Evolutionary conservation across 2,797 vertebrate species (phyloP).

Genomic region (Onychomys torridus): DNA sequence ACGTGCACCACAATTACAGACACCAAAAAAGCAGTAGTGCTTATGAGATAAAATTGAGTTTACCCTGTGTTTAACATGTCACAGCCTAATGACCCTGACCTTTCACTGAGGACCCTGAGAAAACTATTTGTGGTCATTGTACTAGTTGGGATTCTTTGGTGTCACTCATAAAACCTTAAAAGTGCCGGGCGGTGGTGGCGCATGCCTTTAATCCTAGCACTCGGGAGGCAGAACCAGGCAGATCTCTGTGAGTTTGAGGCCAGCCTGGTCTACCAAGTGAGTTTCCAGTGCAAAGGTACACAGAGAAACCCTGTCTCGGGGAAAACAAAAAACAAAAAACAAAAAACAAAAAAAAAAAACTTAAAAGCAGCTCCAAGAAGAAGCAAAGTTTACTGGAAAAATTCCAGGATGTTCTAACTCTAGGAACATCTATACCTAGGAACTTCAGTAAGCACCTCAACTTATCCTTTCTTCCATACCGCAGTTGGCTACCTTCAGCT

Average conservation of each 20-base stretch:
- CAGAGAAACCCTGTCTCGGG: too few species aligned
- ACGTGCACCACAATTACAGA: background rate
- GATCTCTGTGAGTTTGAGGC: too few species aligned
- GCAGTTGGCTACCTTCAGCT: background rate
- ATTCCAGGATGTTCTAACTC: background rate
- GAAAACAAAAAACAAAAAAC: too few species aligned
- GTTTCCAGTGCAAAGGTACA: too few species aligned
- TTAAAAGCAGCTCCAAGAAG: background rate
- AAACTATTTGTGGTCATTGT: background rate
- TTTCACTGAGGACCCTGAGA: background rate
- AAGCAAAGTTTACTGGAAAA: background rate
- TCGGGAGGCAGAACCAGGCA: too few species aligned
- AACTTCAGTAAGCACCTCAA: background rate
- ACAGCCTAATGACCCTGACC: background rate
- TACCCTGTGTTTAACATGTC: background rate
- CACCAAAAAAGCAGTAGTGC: background rate
- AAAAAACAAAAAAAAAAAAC: too few species aligned
- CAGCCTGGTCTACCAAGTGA: too few species aligned
- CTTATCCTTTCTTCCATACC: background rate
- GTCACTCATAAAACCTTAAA: background rate
- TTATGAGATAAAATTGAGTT: background rate
- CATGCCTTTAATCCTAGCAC: too few species aligned
- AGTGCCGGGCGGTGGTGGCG: too few species aligned
- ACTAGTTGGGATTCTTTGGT: background rate
- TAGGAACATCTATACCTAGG: background rate